Evolutionary conservation across 35 echinoderm and acorn worm genomes (phyloP).

Genomic region (Acanthaster planci): DNA sequence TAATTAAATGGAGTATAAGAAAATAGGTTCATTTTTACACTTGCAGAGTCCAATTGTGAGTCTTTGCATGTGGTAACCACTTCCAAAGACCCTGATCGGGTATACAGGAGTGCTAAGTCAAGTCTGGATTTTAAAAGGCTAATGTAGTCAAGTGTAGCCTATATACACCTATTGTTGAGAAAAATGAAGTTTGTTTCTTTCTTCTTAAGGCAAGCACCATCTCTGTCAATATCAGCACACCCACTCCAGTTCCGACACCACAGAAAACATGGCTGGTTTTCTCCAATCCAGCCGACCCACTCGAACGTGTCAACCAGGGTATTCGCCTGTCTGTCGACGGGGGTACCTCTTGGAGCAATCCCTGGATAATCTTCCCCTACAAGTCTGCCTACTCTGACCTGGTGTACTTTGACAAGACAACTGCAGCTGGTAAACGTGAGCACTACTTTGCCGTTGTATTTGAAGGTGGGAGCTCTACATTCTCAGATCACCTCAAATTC

Average conservation of each 20-base stretch:
- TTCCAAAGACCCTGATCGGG: too few species aligned
- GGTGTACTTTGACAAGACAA: constrained; percentile 64
- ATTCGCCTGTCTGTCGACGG: constrained; percentile 78
- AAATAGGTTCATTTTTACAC: too few species aligned
- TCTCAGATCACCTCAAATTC: constrained; percentile 43
- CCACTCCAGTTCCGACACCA: constrained; percentile 2
- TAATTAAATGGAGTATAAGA: too few species aligned
- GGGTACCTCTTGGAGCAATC: constrained; percentile 69
- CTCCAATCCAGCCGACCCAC: constrained; percentile 77
- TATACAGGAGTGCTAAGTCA: too few species aligned
- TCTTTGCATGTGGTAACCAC: too few species aligned
- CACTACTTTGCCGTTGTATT: constrained; percentile 41
- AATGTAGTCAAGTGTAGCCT: too few species aligned
- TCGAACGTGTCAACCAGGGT: constrained; percentile 58
- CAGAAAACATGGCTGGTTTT: constrained; percentile 76
- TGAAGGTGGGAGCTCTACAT: constrained; percentile 45
- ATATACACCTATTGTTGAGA: too few species aligned
- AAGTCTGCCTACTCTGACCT: constrained; percentile 85
- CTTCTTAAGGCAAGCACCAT: constrained; percentile 76
- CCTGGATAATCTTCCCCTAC: constrained; percentile 49
- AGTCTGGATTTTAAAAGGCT: too few species aligned
- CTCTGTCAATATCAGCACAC: constrained; percentile 42
- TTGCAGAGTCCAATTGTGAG: too few species aligned
- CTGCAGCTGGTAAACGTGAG: neutral
- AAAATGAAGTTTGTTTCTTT: too few species aligned